These are phyloP conservation scores for Dendrolimus kikuchii DNA, from an alignment of 1,140 invertebrate genomes.

Conservation along the genomic window DNA sequence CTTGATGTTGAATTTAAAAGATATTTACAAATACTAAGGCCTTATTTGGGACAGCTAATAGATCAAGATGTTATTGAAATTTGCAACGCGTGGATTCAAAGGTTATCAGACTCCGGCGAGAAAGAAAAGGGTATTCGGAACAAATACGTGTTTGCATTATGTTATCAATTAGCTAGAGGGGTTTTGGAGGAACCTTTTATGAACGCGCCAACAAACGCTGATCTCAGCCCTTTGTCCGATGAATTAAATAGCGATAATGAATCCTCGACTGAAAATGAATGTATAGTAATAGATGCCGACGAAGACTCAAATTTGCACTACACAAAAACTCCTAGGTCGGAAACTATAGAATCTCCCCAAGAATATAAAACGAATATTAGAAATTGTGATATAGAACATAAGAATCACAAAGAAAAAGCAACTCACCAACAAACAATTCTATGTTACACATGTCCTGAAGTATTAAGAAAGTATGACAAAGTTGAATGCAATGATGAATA, in stretches of 20 bases:
- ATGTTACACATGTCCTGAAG: slow-evolving; percentile 20
- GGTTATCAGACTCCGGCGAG: slow-evolving; percentile 35
- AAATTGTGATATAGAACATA: slow-evolving; percentile 3
- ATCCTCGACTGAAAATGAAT: slow-evolving; percentile 41
- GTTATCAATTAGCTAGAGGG: slow-evolving; percentile 49
- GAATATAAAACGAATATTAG: not conserved
- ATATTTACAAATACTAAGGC: slow-evolving; percentile 47
- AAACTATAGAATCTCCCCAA: slow-evolving; percentile 15
- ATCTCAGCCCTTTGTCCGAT: slow-evolving; percentile 24
- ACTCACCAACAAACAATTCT: slow-evolving; percentile 9
- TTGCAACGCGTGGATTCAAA: slow-evolving; percentile 51
- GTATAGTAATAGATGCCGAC: slow-evolving; percentile 30
- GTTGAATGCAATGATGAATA: slow-evolving; percentile 15
- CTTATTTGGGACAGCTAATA: slow-evolving; percentile 38
- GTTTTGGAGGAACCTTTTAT: slow-evolving; percentile 43
- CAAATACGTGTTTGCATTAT: slow-evolving; percentile 48
- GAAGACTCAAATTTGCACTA: slow-evolving; percentile 23
- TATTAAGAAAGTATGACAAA: slow-evolving; percentile 11
- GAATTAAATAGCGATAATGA: slow-evolving; percentile 25
- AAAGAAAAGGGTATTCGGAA: slow-evolving; percentile 46
- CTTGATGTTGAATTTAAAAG: slow-evolving; percentile 51
- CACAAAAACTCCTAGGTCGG: slow-evolving; percentile 14
- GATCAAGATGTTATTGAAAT: slow-evolving; percentile 37
- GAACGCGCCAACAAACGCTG: slow-evolving; percentile 20
- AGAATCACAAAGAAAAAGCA: slow-evolving; percentile 7